Evolutionary conservation across 2,797 vertebrate species (phyloP).

Genomic region (Echeneis naucrates): DNA sequence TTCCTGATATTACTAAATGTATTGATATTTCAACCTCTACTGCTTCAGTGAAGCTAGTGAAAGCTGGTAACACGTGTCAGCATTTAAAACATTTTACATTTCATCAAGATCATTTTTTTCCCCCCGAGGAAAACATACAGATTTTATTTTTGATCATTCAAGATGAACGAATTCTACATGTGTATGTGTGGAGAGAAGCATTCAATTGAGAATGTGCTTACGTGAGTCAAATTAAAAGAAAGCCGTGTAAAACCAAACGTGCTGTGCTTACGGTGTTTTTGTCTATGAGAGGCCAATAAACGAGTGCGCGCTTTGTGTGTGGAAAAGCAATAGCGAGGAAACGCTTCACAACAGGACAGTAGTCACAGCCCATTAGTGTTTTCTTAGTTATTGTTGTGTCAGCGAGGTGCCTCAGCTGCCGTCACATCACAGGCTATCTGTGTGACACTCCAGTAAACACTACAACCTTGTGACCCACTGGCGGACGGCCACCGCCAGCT

Average conservation of each 20-base stretch:
- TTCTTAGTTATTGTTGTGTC: constrained; percentile 51
- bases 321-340: background rate
- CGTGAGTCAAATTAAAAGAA: background rate
- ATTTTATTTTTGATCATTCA: background rate
- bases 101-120: background rate
- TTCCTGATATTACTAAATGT: background rate
- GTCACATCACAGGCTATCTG: constrained; percentile 60
- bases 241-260: background rate
- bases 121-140: no score
- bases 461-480: constrained; percentile 56
- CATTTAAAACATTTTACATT: constrained; percentile 6
- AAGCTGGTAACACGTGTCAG: background rate
- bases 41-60: background rate
- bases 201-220: background rate
- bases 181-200: background rate
- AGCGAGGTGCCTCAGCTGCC: constrained; percentile 49
- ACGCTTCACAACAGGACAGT: constrained; percentile 29
- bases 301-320: background rate
- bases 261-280: background rate
- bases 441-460: constrained; percentile 45
- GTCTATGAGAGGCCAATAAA: background rate
- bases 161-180: background rate
- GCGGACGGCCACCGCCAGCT: constrained; percentile 33
- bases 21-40: background rate
- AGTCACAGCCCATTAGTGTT: constrained; percentile 66